Conservation (phyloP, 1,140 invertebrate genomes). For the Manduca sexta region DNA sequence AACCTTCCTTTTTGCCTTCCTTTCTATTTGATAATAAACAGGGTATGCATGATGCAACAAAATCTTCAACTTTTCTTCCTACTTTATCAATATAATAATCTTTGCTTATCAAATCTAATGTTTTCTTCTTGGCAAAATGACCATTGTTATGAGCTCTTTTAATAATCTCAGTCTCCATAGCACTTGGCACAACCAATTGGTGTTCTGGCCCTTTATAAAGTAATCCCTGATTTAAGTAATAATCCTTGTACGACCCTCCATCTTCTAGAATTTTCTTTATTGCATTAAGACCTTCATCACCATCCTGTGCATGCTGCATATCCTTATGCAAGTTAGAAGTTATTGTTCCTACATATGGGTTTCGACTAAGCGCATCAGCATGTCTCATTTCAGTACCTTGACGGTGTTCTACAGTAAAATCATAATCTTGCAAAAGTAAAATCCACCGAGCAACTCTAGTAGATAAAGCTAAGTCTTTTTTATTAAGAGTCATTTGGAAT, state of each 20-base stretch:
- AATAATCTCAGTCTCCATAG: constrained; percentile 32
- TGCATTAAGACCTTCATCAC: constrained; percentile 15
- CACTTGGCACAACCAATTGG: constrained; percentile 23
- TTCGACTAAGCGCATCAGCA: background rate
- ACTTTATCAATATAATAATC: constrained; percentile 47
- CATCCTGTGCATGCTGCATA: constrained; percentile 13
- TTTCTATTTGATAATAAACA: constrained; percentile 50
- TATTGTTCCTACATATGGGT: background rate
- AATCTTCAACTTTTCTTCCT: constrained; percentile 34
- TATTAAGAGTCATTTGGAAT: constrained; percentile 27
- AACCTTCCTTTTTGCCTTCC: constrained; percentile 50
- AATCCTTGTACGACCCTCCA: constrained; percentile 5
- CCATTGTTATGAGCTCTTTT: constrained; percentile 27
- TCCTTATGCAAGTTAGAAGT: background rate
- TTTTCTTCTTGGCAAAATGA: constrained; percentile 45
- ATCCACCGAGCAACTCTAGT: constrained; percentile 26
- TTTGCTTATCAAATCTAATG: constrained; percentile 30
- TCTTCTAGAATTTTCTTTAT: constrained; percentile 6
- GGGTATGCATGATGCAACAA: constrained; percentile 39
- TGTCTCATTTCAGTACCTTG: constrained; percentile 14
- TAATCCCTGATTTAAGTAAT: constrained; percentile 8
- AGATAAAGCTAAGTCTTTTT: constrained; percentile 17
- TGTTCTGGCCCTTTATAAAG: constrained; percentile 15
- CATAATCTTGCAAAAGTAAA: constrained; percentile 28
- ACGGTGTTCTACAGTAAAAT: constrained; percentile 30